A percentile compares a stretch with the other conserved stretches of the same genome.
phyloP scores from a whole-genome alignment of 2,797 vertebrate species.

The Ciconia nigra region DNA sequence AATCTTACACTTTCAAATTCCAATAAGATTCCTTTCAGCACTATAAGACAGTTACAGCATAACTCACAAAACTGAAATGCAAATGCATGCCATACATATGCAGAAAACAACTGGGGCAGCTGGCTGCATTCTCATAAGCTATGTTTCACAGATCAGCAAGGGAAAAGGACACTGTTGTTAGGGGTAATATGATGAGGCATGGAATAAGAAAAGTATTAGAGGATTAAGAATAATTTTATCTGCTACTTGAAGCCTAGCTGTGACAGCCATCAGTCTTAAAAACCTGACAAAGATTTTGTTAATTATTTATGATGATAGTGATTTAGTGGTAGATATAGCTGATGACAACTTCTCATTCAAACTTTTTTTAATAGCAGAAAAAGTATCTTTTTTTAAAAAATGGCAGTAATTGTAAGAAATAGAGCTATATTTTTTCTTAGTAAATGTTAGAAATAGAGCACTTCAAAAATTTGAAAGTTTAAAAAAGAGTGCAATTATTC shows the following conservation, averaged over 20 bases:
- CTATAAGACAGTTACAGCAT: background rate
- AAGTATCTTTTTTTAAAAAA: background rate
- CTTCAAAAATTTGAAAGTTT: background rate
- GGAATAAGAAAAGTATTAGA: background rate
- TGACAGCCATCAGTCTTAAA: conserved; percentile 25
- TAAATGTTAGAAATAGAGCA: background rate
- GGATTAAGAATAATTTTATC: background rate
- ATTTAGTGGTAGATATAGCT: background rate
- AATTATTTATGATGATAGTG: conserved; percentile 9
- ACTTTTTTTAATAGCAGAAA: background rate
- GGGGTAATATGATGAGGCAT: background rate
- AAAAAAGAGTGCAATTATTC: background rate
- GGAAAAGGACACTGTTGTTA: background rate
- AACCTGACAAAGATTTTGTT: background rate
- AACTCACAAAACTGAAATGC: background rate
- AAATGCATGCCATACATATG: background rate
- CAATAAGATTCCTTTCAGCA: background rate
- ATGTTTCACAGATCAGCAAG: background rate
- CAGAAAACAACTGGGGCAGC: background rate
- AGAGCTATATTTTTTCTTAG: background rate
- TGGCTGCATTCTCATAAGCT: background rate
- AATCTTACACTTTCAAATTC: background rate
- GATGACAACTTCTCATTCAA: background rate
- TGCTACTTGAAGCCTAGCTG: background rate
- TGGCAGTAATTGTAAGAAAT: background rate